Evolutionary conservation across 2,888 invertebrate species (phyloP).

Genomic region (Rhamnusium bicolor): DNA sequence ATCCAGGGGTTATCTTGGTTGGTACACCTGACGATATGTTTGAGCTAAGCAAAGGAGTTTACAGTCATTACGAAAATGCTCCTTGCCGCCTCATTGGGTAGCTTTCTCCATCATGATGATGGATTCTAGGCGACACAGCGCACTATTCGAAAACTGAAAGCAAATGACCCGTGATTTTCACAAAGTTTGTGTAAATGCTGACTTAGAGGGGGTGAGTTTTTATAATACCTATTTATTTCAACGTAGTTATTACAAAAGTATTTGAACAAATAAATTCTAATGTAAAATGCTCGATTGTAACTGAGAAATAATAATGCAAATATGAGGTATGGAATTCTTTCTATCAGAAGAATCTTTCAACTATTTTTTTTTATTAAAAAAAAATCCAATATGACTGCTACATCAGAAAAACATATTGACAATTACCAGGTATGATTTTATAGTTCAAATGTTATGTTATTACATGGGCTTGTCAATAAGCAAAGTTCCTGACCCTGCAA

Average conservation of each 20-base stretch:
- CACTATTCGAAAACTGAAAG: conserved; percentile 56
- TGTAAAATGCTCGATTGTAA: not conserved
- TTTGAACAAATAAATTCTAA: not conserved
- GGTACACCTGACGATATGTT: conserved; percentile 62
- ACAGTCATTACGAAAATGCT: conserved; percentile 52
- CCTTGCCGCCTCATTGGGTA: conserved; percentile 56
- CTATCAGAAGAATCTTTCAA: too few relatives aligned
- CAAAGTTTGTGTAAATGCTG: conserved; percentile 47
- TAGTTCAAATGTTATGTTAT: too few relatives aligned
- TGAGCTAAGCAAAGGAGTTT: conserved; percentile 43
- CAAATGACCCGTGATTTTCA: conserved; percentile 61
- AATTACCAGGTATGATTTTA: too few relatives aligned
- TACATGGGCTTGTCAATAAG: too few relatives aligned
- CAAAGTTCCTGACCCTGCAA: too few relatives aligned
- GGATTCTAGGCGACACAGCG: conserved; percentile 50
- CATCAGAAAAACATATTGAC: too few relatives aligned
- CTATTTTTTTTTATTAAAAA: too few relatives aligned
- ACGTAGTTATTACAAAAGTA: not conserved
- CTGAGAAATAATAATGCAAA: too few relatives aligned
- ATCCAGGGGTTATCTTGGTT: conserved; percentile 44
- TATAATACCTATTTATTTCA: conserved; percentile 24
- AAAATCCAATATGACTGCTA: too few relatives aligned
- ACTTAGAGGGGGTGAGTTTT: conserved; percentile 33
- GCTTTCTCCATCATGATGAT: conserved; percentile 51
- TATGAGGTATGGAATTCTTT: too few relatives aligned